Evolutionary conservation across 2,888 invertebrate species (phyloP).

Genomic region (Dicycla oo): DNA sequence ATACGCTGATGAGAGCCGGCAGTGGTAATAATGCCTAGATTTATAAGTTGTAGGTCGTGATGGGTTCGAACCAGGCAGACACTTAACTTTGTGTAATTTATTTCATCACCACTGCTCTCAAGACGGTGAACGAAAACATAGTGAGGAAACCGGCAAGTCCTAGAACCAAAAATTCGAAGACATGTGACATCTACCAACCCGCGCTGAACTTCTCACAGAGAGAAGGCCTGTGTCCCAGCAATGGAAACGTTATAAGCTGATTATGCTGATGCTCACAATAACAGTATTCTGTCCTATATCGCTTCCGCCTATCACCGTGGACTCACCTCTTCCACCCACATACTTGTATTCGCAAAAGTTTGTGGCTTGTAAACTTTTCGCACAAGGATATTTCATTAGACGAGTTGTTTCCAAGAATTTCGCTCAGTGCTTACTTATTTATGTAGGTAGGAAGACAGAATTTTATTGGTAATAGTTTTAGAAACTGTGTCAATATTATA

Average conservation of each 20-base stretch:
- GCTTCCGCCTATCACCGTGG: constrained; percentile 19
- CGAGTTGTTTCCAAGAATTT: constrained; percentile 47
- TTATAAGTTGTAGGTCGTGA: background rate
- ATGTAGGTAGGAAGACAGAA: background rate
- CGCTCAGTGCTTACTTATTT: constrained; percentile 25
- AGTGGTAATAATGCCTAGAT: background rate
- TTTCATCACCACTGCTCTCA: background rate
- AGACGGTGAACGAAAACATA: background rate
- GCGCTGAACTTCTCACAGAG: background rate
- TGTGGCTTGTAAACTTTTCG: constrained; percentile 62
- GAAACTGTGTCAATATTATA: background rate
- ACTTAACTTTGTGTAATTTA: background rate
- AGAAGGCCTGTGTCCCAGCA: background rate
- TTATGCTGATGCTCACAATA: background rate
- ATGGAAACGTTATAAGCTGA: too few relatives aligned
- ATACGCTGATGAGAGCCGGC: background rate
- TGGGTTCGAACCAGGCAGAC: background rate
- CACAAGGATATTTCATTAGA: constrained; percentile 67
- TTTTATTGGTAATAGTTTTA: constrained; percentile 3
- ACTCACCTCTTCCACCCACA: constrained; percentile 7
- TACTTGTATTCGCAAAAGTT: constrained; percentile 54
- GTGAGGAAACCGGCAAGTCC: background rate
- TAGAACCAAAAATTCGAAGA: background rate
- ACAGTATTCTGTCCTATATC: background rate
- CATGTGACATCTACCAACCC: background rate